Percentiles rank a stretch among this genome's conserved stretches.
phyloP scores from a whole-genome alignment of 2,888 invertebrate species.

The Prenolepis imparis region DNA sequence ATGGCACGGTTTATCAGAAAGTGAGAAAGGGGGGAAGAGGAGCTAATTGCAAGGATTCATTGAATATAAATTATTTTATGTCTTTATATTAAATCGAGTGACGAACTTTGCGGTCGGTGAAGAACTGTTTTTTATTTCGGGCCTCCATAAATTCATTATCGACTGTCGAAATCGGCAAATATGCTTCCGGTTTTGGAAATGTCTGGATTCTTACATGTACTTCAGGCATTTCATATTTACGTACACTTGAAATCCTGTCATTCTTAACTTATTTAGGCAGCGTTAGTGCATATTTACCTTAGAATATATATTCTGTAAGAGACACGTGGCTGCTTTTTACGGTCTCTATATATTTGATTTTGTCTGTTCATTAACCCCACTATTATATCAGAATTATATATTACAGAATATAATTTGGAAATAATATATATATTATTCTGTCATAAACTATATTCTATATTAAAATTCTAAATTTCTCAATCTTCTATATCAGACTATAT shows the following conservation, averaged over 20 bases:
- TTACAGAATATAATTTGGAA: background rate
- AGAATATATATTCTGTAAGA: background rate
- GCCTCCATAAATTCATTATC: background rate
- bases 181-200: background rate
- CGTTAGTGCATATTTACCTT: background rate
- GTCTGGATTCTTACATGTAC: background rate
- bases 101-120: background rate
- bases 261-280: background rate
- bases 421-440: background rate
- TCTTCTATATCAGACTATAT: too few relatives aligned
- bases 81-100: background rate
- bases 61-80: background rate
- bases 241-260: background rate
- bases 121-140: background rate
- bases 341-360: background rate
- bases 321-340: background rate
- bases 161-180: conserved; percentile 1
- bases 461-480: too few relatives aligned
- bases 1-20: too few relatives aligned
- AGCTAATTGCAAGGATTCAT: too few relatives aligned
- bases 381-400: background rate
- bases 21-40: too few relatives aligned
- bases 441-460: background rate
- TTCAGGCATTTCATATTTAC: background rate
- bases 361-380: background rate